Percentiles rank a stretch among this genome's conserved stretches.
phyloP scores from a whole-genome alignment of 2,797 vertebrate genomes.

The Bucorvus abyssinicus region DNA sequence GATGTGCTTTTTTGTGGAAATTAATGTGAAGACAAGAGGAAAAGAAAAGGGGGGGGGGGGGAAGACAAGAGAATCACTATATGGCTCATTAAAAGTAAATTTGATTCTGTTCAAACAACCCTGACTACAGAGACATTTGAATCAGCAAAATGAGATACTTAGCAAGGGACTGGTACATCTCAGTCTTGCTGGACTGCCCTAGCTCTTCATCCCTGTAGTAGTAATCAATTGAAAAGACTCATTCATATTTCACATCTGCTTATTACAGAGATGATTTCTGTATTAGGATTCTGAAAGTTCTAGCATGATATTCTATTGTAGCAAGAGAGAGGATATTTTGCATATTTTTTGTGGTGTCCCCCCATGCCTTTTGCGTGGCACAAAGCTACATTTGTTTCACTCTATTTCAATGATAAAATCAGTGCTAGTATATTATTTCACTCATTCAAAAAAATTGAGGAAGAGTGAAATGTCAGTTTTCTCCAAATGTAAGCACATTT shows the following conservation, averaged over 20 bases:
- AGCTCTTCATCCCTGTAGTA: neutral
- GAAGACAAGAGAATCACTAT: slow-evolving; percentile 10
- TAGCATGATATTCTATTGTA: neutral
- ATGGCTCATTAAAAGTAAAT: slow-evolving; percentile 60
- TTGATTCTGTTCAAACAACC: slow-evolving; percentile 47
- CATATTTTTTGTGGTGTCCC: neutral
- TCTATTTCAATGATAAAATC: neutral
- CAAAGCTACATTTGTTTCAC: neutral
- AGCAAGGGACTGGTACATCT: neutral
- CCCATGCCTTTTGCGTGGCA: neutral
- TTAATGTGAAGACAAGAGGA: slow-evolving; percentile 44
- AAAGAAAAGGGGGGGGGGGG: neutral
- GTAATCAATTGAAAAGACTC: neutral
- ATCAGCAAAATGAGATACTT: slow-evolving; percentile 54
- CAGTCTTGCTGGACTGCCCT: slow-evolving; percentile 18
- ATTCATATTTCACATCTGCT: slow-evolving; percentile 2
- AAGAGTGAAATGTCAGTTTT: neutral
- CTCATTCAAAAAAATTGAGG: neutral
- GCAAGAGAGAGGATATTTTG: neutral
- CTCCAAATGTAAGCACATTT: neutral
- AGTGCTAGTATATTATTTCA: neutral
- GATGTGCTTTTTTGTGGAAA: slow-evolving; percentile 22
- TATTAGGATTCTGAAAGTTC: neutral
- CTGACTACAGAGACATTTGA: slow-evolving; percentile 43
- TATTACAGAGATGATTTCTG: neutral